phyloP scores from a whole-genome alignment of 2,888 invertebrate genomes.

The Coleophora deauratella region DNA sequence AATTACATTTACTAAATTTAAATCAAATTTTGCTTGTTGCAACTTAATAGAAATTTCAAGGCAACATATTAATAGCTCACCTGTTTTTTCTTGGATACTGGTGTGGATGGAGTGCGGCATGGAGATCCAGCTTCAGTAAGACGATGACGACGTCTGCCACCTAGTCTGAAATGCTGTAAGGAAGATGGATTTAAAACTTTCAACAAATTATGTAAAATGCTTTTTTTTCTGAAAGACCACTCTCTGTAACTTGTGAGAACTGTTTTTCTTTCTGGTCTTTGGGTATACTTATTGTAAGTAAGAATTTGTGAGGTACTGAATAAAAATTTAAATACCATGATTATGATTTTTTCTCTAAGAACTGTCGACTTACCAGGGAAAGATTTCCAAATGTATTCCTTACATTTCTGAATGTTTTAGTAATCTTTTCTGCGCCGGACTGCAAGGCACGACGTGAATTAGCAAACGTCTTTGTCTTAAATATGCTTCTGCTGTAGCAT shows the following conservation, averaged over 20 bases:
- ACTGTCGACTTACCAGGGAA: constrained; percentile 78
- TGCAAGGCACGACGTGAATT: constrained; percentile 78
- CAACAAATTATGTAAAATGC: too few relatives aligned
- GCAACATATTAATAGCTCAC: too few relatives aligned
- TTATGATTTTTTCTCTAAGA: too few relatives aligned
- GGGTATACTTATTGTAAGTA: too few relatives aligned
- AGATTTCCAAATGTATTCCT: constrained; percentile 78
- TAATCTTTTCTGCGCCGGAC: constrained; percentile 79
- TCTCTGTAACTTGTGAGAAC: too few relatives aligned
- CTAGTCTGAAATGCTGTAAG: constrained; percentile 55
- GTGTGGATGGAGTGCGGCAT: constrained; percentile 54
- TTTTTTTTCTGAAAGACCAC: not conserved
- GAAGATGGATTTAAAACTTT: not conserved
- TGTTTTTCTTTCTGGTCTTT: too few relatives aligned
- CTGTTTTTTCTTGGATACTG: constrained; percentile 62
- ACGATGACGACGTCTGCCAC: constrained; percentile 57
- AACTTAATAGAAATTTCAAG: too few relatives aligned
- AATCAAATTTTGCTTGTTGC: too few relatives aligned
- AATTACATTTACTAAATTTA: too few relatives aligned
- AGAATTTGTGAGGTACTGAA: too few relatives aligned
- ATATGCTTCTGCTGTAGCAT: constrained; percentile 57
- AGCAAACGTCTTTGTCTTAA: constrained; percentile 66
- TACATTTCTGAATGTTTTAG: constrained; percentile 78
- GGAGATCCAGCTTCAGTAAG: constrained; percentile 59
- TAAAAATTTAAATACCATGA: too few relatives aligned